A percentile compares a stretch with the other conserved stretches of the same genome.
Evolutionary conservation across 2,113 vertebrate genomes (phyloP).

Genomic region (Taurulus bubalis): DNA sequence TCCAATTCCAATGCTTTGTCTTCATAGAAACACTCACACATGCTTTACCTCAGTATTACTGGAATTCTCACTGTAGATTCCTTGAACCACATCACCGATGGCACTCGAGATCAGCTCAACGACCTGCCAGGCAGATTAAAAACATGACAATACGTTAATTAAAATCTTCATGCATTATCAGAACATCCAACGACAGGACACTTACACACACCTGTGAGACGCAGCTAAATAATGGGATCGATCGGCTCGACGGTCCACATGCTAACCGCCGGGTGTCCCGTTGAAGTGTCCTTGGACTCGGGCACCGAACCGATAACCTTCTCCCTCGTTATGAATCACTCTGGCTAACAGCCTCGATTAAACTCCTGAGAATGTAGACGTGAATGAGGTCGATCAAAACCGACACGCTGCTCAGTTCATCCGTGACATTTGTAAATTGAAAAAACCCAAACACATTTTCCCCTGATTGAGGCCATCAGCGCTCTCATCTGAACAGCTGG

Average conservation of each 20-base stretch:
- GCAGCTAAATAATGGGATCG: background rate
- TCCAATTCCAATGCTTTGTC: background rate
- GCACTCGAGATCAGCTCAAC: constrained; percentile 96
- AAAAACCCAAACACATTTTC: constrained; percentile 35
- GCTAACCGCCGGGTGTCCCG: constrained; percentile 33
- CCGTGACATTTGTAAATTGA: constrained; percentile 54
- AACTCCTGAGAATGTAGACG: constrained; percentile 33
- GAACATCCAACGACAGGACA: background rate
- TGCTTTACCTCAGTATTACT: constrained; percentile 86
- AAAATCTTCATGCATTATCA: background rate
- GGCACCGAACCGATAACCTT: constrained; percentile 33
- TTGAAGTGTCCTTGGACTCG: constrained; percentile 26
- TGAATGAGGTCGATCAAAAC: constrained; percentile 61
- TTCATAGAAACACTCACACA: background rate
- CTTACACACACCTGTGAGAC: background rate
- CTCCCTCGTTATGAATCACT: constrained; percentile 44
- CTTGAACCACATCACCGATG: constrained; percentile 96
- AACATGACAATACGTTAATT: background rate
- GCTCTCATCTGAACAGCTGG: constrained; percentile 53
- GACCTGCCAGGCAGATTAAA: constrained; percentile 83
- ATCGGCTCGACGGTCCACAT: constrained; percentile 2
- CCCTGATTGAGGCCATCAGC: constrained; percentile 35
- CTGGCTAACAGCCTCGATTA: constrained; percentile 25
- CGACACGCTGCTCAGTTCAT: constrained; percentile 24
- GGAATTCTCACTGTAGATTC: constrained; percentile 92